Evolutionary conservation across 2,113 vertebrate species (phyloP), one percentile per base, ranked within the genome.

Genomic region (Symphodus melops): DNA sequence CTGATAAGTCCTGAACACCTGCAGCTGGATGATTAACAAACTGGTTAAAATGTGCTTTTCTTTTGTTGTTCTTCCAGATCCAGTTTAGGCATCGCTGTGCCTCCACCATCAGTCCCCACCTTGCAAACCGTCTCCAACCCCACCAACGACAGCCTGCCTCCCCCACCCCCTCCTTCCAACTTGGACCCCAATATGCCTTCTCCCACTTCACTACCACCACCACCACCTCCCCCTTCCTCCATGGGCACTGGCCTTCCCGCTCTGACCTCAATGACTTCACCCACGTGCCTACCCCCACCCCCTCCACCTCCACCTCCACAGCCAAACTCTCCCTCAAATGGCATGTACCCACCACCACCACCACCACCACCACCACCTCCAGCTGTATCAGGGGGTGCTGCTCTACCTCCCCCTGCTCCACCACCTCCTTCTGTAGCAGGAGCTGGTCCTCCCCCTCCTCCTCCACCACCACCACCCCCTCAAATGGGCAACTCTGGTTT

Each of bases 31-130:
- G 28, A 33, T 33, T 33, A 5, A 33, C 28, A 33, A 33, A 33
- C 28, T 33, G 28, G 28, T 33, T 33, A 4, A 33, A 33, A 33
- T 6, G 3, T 33, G 28, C 4, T 33, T 33, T 37, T 44, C 46
- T 49, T 67, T 11, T 53, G 6, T 69, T 54, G 60, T 59, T 9
- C 14, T 1, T 57, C 49, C 78, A 95, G 93, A 49, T 79, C 89
- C 72, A 85, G 62, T 63, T 49, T 80, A 1, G 93, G 94, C 57
- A 92, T 94, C 39, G 93, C 93, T 1, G 94, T 95, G 53, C 79
- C 93, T 44, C 89, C 87, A 1, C 94, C 94, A 8, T 91, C 91
- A 11, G 87, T 94, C 23, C 94, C 94, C 25, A 60, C 84, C 28
- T 46, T 79, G 53, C 49, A 20, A 14, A 57, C 63, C 1, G 4